Base-by-base conservation (phyloP, 2,797 vertebrate species). In the Protosalanx chinensis region DNA sequence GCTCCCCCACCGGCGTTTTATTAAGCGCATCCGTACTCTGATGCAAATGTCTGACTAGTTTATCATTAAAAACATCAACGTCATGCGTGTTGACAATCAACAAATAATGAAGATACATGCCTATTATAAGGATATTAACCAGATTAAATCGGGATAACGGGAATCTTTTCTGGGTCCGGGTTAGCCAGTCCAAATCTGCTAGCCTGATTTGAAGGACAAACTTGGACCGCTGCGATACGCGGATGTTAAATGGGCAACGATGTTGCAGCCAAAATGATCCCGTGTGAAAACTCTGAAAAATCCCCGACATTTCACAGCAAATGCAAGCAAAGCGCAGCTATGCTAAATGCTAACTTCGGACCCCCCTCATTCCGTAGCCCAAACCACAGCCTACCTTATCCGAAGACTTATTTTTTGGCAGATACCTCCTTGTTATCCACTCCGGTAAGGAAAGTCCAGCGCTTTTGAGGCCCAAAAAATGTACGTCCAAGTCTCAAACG, bases 311-410 rank as follows among this genome's bases (percentile, higher is more conserved):
- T 59, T 29, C 77, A 27, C 30, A 67, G 70, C n/a, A 72, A 67
- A 68, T 74, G 72, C 64, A 64, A 18, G 74, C 46, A 32, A 13
- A n/a, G 71, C 32, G 82, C 77, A 71, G 86, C 87, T 78, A 89
- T 81, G 88, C 88, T 91, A 90, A 73, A 77, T 76, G 90, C 90
- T 90, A 88, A 88, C 81, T 88, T 85, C 67, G 70, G 79, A 78
- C 62, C 32, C 71, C 23, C 23, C 23, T 27, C 68, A 77, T 78
- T 74, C 67, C 56, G 33, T 18, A 59, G 56, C 15, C 77, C 72
- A 70, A 68, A 65, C 76, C 65, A 72, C 30, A 20, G 49, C 74
- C 12, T 91, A 92, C 90, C 90, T 92, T 86, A 67, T 79, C 82
- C 80, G 87, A 81, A 88, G 87, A 88, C 87, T 89, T 87, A 64